phyloP scores from a whole-genome alignment of 2,113 vertebrate species.

The Notechis scutatus region DNA sequence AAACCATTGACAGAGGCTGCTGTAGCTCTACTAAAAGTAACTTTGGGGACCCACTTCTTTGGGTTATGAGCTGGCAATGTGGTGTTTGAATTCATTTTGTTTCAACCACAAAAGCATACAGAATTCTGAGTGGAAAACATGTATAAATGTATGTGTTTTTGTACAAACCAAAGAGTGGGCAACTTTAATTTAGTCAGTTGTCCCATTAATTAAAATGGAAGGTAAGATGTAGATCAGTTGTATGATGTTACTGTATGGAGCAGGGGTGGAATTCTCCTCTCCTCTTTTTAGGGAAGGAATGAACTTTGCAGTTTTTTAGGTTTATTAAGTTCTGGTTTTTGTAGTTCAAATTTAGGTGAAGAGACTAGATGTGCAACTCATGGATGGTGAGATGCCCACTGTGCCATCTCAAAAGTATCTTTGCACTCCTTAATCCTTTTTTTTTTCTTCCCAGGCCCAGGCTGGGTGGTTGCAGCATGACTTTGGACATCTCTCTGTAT shows the following conservation, averaged over 20 bases:
- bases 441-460: slow-evolving; percentile 73
- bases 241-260: background rate
- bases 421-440: background rate
- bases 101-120: background rate
- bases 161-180: background rate
- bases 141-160: background rate
- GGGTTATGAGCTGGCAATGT: background rate
- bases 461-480: slow-evolving; percentile 96
- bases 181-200: background rate
- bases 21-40: background rate
- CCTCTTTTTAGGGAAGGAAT: background rate
- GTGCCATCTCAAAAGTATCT: background rate
- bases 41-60: background rate
- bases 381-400: background rate
- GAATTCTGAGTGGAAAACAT: background rate
- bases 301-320: background rate
- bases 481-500: slow-evolving; percentile 93
- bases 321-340: background rate
- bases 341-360: background rate
- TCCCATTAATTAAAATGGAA: background rate
- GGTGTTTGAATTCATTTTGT: background rate
- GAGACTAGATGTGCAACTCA: background rate
- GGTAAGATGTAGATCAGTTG: background rate
- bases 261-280: background rate
- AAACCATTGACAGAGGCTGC: background rate